Conservation (phyloP, 2,113 vertebrate species). For the Brachypteracias leptosomus region DNA sequence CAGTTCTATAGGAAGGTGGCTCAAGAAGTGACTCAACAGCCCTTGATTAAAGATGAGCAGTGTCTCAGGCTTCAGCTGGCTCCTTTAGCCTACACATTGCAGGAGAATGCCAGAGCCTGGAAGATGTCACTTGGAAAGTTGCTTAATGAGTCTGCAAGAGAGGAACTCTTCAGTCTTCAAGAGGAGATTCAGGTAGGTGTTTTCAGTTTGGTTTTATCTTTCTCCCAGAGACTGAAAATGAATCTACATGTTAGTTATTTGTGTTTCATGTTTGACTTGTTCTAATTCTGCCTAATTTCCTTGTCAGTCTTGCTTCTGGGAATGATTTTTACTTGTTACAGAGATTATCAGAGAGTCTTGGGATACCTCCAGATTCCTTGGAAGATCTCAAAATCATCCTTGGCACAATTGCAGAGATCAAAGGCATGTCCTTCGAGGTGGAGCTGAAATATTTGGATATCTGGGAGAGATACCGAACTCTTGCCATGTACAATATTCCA, state of each 20-base stretch:
- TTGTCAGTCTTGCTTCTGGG: neutral
- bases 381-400: constrained; percentile 89
- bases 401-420: constrained; percentile 82
- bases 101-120: constrained; percentile 82
- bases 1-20: constrained; percentile 79
- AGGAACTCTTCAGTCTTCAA: constrained; percentile 79
- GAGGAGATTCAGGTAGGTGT: constrained; percentile 81
- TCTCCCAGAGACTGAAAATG: neutral
- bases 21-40: constrained; percentile 78
- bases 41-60: constrained; percentile 77
- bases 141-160: constrained; percentile 83
- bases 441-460: constrained; percentile 84
- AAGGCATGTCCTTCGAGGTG: constrained; percentile 79
- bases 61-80: constrained; percentile 84
- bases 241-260: neutral
- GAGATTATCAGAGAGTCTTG: constrained; percentile 76
- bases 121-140: constrained; percentile 82
- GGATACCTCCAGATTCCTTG: constrained; percentile 77
- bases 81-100: constrained; percentile 76
- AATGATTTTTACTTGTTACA: constrained; percentile 50
- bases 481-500: constrained; percentile 81
- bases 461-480: constrained; percentile 87
- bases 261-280: neutral
- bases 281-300: neutral
- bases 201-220: neutral